Conservation (phyloP, 2,797 vertebrate genomes). For the Sebastes dallii region DNA sequence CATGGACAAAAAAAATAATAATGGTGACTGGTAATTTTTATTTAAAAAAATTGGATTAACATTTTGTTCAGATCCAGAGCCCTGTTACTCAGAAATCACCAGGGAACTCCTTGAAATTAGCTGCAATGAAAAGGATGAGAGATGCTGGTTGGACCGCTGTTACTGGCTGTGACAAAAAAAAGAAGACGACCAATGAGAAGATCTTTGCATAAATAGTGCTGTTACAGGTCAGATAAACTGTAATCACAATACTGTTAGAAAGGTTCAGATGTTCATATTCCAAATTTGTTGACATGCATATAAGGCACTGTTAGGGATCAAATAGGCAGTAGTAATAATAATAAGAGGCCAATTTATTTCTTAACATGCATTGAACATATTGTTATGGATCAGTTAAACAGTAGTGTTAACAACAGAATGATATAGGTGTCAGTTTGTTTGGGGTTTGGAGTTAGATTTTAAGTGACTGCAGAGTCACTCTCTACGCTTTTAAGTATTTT, state of each 20-base stretch:
- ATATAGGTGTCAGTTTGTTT: not conserved
- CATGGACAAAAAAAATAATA: not conserved
- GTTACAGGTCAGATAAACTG: not conserved
- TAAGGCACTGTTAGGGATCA: not conserved
- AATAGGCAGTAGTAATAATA: not conserved
- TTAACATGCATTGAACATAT: conserved; percentile 54
- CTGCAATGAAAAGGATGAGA: conserved; percentile 86
- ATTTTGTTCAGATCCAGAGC: conserved; percentile 64
- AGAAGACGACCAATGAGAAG: conserved; percentile 86
- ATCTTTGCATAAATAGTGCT: conserved; percentile 83
- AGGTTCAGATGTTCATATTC: not conserved
- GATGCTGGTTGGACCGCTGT: conserved; percentile 90
- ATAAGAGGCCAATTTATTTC: not conserved
- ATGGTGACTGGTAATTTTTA: not conserved
- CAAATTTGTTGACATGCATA: conserved; percentile 42
- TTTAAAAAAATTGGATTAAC: not conserved
- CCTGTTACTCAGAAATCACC: conserved; percentile 78
- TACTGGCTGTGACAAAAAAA: conserved; percentile 86
- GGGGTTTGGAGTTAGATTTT: not conserved
- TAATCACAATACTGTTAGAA: not conserved
- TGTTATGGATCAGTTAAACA: not conserved
- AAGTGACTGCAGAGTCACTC: not conserved
- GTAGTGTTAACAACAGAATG: not conserved
- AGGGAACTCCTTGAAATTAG: conserved; percentile 81
- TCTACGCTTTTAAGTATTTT: not conserved